phyloP scores from a whole-genome alignment of 2,797 vertebrate genomes.

The Chloroceryle inda region DNA sequence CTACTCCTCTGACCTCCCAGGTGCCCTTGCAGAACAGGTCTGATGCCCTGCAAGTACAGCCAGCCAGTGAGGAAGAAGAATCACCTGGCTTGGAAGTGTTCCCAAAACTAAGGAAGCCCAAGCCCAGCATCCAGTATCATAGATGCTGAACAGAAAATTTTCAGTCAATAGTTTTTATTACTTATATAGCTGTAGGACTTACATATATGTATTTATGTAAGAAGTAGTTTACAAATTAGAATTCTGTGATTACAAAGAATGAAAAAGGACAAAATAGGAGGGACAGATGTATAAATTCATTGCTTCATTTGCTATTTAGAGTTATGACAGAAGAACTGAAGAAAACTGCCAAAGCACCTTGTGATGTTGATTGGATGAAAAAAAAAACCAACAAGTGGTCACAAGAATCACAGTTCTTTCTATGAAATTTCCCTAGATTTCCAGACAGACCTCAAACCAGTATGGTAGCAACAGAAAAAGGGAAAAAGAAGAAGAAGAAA shows the following conservation, averaged over 20 bases:
- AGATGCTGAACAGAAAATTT: background rate
- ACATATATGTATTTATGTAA: background rate
- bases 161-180: background rate
- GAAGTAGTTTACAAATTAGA: background rate
- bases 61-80: no score
- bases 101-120: no score
- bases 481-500: background rate
- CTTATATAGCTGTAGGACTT: background rate
- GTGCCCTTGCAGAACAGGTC: no score
- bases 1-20: no score
- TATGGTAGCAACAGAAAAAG: background rate
- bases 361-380: background rate
- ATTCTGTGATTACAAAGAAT: background rate
- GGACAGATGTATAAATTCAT: background rate
- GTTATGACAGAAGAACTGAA: background rate
- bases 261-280: background rate
- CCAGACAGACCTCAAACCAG: background rate
- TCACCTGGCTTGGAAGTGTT: no score
- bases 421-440: background rate
- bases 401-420: background rate
- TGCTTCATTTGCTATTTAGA: background rate
- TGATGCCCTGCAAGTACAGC: no score
- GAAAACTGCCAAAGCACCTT: background rate
- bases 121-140: background rate
- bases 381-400: background rate